Evolutionary conservation across 2,797 vertebrate genomes (phyloP), one percentile per base, ranked within the genome.

Genomic region (Phataginus tricuspis): DNA sequence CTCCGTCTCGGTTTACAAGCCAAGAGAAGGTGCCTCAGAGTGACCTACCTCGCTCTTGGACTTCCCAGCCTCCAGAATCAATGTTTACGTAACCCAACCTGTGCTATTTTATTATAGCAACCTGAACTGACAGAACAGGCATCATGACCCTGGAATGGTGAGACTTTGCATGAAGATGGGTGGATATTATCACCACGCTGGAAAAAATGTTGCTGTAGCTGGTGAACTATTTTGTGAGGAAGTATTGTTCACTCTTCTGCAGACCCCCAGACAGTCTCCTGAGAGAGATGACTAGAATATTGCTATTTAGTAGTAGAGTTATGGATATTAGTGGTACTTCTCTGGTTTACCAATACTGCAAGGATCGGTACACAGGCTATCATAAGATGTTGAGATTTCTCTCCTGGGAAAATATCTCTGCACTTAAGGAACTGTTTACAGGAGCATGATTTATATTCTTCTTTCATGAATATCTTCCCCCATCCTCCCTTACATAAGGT

Each of bases 251-350:
- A 12, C 29, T 59, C 11, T 94, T 82, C 39, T 34, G 16, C 2
- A 84, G 37, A 68, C 7, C 14, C 68, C 9, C 39, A 74, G 13
- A 86, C 2, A 69, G 31, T 64, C 64, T 93, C 9, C 78, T 95
- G 19, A 87, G 57, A 79, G 10, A 68, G 31, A 71, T 82, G 80
- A 87, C 15, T 87, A 10, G 79, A 94, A 92, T 74, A 27, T 3
- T 94, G 51, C 37, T 64, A 18, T 83, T 87, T 59, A 34, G 18
- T 79, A 27, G 31, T 29, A 53, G 21, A 75, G 14, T 69, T 16
- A 39, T 63, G 21, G 49, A 4, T 2, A 39, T 74, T 21, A 12
- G 15, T 78, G n/a, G 14, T 29, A 57, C 74, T 84, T 93, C 29
- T 55, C 29, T 79, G 51, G 66, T 39, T 68, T 66, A 59, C 29